These are phyloP conservation scores for Raillietiella orientalis DNA, from an alignment of 2,888 invertebrate genomes.

Conservation along the genomic window DNA sequence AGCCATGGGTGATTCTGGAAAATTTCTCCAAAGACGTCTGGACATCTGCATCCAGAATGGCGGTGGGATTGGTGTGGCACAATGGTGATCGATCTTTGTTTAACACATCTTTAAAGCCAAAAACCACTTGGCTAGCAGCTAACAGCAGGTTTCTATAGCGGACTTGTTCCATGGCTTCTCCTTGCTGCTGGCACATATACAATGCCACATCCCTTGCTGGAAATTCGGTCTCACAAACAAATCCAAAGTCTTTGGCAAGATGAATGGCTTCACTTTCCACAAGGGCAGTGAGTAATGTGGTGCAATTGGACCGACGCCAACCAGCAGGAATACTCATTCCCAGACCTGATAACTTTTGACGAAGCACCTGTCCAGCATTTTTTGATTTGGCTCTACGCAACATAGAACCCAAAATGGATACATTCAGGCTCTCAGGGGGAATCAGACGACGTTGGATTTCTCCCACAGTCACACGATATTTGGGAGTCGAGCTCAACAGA, in stretches of 20 bases:
- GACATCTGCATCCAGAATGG: conserved; percentile 9
- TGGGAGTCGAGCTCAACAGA: conserved; percentile 18
- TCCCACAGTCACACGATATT: conserved; percentile 20
- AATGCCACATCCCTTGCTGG: background rate
- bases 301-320: background rate
- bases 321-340: background rate
- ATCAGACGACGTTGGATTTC: conserved; percentile 18
- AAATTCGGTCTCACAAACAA: conserved; percentile 1
- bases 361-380: conserved; percentile 1
- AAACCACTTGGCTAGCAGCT: background rate
- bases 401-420: conserved; percentile 19
- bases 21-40: conserved; percentile 16
- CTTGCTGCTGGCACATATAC: background rate
- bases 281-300: conserved; percentile 1
- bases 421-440: conserved; percentile 20
- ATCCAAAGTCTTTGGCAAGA: conserved; percentile 1
- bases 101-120: background rate
- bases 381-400: conserved; percentile 11
- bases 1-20: conserved; percentile 19
- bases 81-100: background rate
- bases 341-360: background rate
- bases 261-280: conserved; percentile 1
- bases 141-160: background rate
- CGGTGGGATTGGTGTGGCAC: background rate
- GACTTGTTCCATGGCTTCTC: background rate